Percentiles rank a stretch among this genome's conserved stretches.
phyloP scores from a whole-genome alignment of 2,888 invertebrate species.

The Diachrysia chrysitis region DNA sequence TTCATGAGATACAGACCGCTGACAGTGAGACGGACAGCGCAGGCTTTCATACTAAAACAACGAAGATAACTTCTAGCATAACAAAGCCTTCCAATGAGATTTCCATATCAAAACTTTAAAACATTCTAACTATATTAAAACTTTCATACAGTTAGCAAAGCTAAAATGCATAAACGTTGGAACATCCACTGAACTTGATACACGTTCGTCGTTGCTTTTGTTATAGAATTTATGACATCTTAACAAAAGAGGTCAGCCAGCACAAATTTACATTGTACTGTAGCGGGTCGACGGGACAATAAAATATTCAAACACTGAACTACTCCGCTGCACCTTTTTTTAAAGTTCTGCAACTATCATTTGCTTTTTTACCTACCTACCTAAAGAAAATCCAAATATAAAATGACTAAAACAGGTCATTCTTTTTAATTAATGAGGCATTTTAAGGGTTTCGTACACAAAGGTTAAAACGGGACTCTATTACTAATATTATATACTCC shows the following conservation, averaged over 20 bases:
- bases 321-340: conserved; percentile 9
- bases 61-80: neutral
- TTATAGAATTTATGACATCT: conserved; percentile 21
- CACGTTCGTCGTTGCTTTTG: conserved; percentile 14
- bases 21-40: too few species aligned
- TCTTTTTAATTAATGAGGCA: too few species aligned
- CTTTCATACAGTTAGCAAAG: neutral
- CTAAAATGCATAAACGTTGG: conserved; percentile 16
- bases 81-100: neutral
- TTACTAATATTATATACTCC: too few species aligned
- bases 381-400: too few species aligned
- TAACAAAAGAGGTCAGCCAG: conserved; percentile 14
- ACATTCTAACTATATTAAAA: conserved; percentile 5
- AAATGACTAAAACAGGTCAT: too few species aligned
- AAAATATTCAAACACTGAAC: conserved; percentile 41
- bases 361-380: too few species aligned
- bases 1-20: too few species aligned
- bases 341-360: neutral
- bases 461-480: too few species aligned
- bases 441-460: too few species aligned
- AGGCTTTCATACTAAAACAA: too few species aligned
- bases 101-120: conserved; percentile 1
- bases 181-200: neutral
- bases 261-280: conserved; percentile 15
- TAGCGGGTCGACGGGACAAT: conserved; percentile 14